These are phyloP conservation scores for Eleginops maclovinus DNA, from an alignment of 2,113 vertebrate genomes.

Conservation along the genomic window DNA sequence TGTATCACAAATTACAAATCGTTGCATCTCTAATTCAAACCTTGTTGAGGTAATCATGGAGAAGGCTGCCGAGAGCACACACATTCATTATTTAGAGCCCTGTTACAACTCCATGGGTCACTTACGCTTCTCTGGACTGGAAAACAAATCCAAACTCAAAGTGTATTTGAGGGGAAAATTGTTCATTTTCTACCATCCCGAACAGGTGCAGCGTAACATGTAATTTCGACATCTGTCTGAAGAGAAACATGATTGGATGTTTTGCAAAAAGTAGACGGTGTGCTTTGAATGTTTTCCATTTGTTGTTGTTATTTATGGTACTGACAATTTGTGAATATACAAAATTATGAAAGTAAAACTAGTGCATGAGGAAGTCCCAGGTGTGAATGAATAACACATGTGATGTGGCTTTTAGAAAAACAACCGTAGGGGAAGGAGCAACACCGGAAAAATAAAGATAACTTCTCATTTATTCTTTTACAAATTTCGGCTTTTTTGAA, in stretches of 20 bases:
- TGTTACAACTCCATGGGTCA: not conserved
- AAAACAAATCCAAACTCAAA: not conserved
- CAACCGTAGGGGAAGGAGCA: no score
- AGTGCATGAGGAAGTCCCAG: not conserved
- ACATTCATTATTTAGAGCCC: not conserved
- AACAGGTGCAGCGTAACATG: not conserved
- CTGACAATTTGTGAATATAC: not conserved
- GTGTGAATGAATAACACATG: no score
- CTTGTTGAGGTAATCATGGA: not conserved
- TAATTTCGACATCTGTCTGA: not conserved
- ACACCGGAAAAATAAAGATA: no score
- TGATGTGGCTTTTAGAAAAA: no score
- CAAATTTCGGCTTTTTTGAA: no score
- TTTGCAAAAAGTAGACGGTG: not conserved
- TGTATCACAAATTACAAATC: no score
- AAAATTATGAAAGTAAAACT: not conserved
- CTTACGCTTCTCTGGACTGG: not conserved
- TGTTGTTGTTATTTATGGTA: not conserved
- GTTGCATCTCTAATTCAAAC: not conserved
- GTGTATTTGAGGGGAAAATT: no score
- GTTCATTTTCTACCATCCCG: not conserved
- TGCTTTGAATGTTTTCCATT: not conserved
- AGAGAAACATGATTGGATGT: not conserved
- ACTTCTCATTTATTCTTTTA: no score
- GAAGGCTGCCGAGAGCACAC: not conserved